These are phyloP conservation scores for Leptogaster cylindrica DNA, from an alignment of 2,888 invertebrate genomes.

Conservation along the genomic window DNA sequence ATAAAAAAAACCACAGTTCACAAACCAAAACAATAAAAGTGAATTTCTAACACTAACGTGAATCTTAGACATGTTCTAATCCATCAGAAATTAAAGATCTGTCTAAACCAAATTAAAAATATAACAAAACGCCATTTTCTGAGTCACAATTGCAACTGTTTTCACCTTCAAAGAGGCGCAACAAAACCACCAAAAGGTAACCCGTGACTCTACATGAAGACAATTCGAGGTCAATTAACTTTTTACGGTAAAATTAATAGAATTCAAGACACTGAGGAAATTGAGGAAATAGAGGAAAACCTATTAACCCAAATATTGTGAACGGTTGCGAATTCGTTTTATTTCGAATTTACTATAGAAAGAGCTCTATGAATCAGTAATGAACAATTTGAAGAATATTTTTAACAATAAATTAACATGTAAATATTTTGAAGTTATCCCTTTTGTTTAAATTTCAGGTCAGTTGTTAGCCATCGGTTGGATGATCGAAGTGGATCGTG, in stretches of 20 bases:
- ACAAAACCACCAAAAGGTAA: neutral
- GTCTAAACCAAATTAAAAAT: too few relatives aligned
- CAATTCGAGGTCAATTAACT: constrained; percentile 40
- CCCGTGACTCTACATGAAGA: neutral
- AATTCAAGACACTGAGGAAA: neutral
- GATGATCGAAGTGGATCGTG: constrained; percentile 61
- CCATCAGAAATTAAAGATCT: neutral
- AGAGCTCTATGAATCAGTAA: too few relatives aligned
- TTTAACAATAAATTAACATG: neutral
- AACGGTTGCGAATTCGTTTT: neutral
- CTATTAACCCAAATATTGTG: constrained; percentile 43
- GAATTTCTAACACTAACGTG: too few relatives aligned
- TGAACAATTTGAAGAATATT: neutral
- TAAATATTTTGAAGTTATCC: neutral
- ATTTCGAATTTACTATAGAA: neutral
- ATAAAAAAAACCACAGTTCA: too few relatives aligned
- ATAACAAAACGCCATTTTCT: too few relatives aligned
- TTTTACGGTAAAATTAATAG: constrained; percentile 42
- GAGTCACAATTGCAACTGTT: too few relatives aligned
- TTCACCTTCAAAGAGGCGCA: too few relatives aligned
- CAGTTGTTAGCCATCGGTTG: constrained; percentile 58
- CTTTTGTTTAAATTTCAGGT: constrained; percentile 51
- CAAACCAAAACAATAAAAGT: too few relatives aligned
- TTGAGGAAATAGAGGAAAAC: constrained; percentile 39
- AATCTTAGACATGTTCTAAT: neutral